Base-by-base conservation (phyloP, 2,113 vertebrate genomes). In the Eonycteris spelaea region DNA sequence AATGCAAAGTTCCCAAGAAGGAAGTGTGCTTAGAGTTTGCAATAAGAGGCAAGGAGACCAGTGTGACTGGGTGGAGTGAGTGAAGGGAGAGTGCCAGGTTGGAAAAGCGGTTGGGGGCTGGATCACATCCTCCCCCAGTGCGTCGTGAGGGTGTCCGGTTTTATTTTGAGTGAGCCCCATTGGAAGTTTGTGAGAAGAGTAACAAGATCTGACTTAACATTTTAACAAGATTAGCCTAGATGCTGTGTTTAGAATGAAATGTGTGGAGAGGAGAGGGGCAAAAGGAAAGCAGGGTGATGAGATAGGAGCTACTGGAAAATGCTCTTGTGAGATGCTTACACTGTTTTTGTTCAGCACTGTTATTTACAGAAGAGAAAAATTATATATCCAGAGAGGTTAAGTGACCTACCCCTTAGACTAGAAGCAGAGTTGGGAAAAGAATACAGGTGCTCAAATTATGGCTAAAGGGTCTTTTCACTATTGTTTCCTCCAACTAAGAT, bases 341-440 rank as follows among this genome's bases (percentile, higher is more conserved):
- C 40, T 61, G 22, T 6, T 94, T 51, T 95, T 84, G 7, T 82
- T 93, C 35, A 71, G 51, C 38, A 43, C 28, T 87, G 82, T 73
- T 71, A 78, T 94, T 88, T 67, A 53, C 2, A 79, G 53, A 91
- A 93, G 26, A 90, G 67, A 53, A 88, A 82, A 94, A 57, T 85
- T 65, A 85, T 65, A 85, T 82, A 70, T 59, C 26, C 13, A 71
- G 59, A 78, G 61, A 91, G 53, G 28, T 67, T 84, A 91, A 78
- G 65, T n/a, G 59, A 70, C 28, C 91, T 84, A 74, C 9, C 26
- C 4, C 24, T 84, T 78, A 86, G 78, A 90, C 55, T 33, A 79
- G 55, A 19, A 68, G n/a, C 61, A 80, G 38, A 74, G 14, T n/a
- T 96, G 87, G 59, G 53, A 84, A 33, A 86, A 90, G 86, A 95